phyloP scores from a whole-genome alignment of 2,797 vertebrate genomes.

The Pempheris klunzingeri region DNA sequence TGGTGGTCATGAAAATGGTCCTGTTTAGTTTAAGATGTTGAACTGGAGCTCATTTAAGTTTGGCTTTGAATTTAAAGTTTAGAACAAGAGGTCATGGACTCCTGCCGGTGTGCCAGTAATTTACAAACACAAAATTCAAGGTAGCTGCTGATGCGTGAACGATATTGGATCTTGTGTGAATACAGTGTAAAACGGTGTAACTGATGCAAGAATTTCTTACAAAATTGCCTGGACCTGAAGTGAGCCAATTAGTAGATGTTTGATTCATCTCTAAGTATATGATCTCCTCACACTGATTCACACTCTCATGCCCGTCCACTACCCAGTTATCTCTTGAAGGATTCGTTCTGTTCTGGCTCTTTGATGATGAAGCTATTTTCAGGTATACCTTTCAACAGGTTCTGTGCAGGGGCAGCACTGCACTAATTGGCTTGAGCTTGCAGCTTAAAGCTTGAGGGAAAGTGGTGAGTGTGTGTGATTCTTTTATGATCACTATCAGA shows the following conservation, averaged over 20 bases:
- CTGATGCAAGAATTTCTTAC: background rate
- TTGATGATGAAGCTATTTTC: conserved; percentile 46
- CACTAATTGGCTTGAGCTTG: conserved; percentile 47
- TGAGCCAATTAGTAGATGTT: conserved; percentile 27
- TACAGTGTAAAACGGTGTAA: background rate
- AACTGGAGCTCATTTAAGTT: background rate
- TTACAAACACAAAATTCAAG: conserved; percentile 4
- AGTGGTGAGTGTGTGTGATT: conserved; percentile 26
- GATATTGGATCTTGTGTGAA: background rate
- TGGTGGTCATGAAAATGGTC: background rate
- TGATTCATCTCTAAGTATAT: conserved; percentile 22
- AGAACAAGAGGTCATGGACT: background rate
- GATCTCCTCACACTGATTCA: conserved; percentile 16
- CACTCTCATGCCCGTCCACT: background rate
- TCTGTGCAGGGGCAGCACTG: background rate
- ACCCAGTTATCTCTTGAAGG: conserved; percentile 18
- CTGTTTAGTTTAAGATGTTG: background rate
- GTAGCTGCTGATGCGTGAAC: conserved; percentile 8
- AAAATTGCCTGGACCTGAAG: conserved; percentile 8
- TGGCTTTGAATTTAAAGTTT: background rate
- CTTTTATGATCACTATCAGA: conserved; percentile 22
- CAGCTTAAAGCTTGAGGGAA: conserved; percentile 42
- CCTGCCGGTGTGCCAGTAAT: background rate
- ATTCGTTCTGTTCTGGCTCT: background rate
- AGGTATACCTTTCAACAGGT: conserved; percentile 43